These are phyloP conservation scores for Catostomus latipinnis DNA, from an alignment of 2,797 vertebrate genomes.

Conservation along the genomic window DNA sequence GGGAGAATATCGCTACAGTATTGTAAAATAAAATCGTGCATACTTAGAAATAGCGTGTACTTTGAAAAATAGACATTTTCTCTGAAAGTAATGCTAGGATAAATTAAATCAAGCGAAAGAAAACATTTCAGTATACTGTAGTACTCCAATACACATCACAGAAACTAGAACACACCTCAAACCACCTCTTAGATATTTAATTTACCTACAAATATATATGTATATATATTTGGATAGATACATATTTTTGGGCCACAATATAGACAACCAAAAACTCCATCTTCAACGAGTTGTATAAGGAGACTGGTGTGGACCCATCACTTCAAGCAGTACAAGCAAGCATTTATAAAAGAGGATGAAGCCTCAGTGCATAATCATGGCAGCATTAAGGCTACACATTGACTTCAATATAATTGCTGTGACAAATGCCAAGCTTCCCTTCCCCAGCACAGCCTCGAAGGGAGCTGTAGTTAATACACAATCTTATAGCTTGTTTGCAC, in stretches of 20 bases:
- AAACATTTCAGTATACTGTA: too few species aligned
- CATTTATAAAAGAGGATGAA: slow-evolving; percentile 50
- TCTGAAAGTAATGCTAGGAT: too few species aligned
- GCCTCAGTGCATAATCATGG: slow-evolving; percentile 58
- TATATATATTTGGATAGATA: neutral
- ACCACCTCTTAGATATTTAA: neutral
- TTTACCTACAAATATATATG: neutral
- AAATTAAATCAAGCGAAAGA: too few species aligned
- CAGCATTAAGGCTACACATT: slow-evolving; percentile 45
- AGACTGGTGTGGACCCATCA: slow-evolving; percentile 22
- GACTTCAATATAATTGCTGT: slow-evolving; percentile 61
- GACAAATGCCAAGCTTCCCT: slow-evolving; percentile 64
- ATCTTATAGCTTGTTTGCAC: neutral
- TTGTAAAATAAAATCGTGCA: too few species aligned
- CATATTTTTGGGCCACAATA: slow-evolving; percentile 3
- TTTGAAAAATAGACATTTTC: too few species aligned
- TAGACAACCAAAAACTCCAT: slow-evolving; percentile 31
- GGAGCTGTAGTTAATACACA: slow-evolving; percentile 34
- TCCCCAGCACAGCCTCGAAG: slow-evolving; percentile 60
- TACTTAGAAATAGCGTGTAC: too few species aligned
- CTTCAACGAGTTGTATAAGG: slow-evolving; percentile 27
- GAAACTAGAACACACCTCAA: too few species aligned
- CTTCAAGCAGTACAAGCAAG: slow-evolving; percentile 36
- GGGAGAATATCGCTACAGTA: too few species aligned
- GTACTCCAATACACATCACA: too few species aligned